Base-by-base conservation (phyloP, 2,888 invertebrate species). In the Acleris literana region DNA sequence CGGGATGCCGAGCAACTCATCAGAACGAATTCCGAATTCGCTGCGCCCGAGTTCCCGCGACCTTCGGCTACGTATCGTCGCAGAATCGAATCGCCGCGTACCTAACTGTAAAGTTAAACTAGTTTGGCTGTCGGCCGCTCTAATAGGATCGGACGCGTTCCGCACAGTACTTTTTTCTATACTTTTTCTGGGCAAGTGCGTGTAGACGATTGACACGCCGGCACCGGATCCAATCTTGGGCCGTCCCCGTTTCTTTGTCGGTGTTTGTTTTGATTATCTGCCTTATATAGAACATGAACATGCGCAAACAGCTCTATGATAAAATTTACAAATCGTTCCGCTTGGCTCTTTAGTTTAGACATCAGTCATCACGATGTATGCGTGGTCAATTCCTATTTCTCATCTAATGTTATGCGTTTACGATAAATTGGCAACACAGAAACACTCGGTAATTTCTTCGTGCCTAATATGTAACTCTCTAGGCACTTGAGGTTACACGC, bases 71-170 rank as follows among this genome's bases (percentile, higher is more conserved):
- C 78, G 80, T 83, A 84, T 85, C 84, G 81, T 86, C 85, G 84
- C 87, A 80, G 84, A 88, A 85, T 84, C 82, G 78, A 83, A 85
- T 84, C 80, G 82, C 81, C 76, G 72, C 74, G 72, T 76, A 46
- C 68, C 75, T 90, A 90, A 90, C 90, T 88, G 90, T 90, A 89
- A 77, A 80, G 77, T 74, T 65, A 86, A 89, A 90, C 90, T 86
- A 87, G 88, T 88, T 89, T 85, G 82, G 80, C 71, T 80, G 82
- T 85, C 83, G 79, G 81, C 76, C 81, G 79, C 79, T 85, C 84
- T 88, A 86, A 87, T 89, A 86, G 81, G 82, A 85, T 86, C 81
- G 78, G 82, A 85, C 80, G 83, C 80, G 85, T 83, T 83, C 79
- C 77, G 74, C 76, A 71, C 73, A 74, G 77, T 74, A 76, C 60